phyloP scores from a whole-genome alignment of 2,113 vertebrate species.

The Tetrao urogallus region DNA sequence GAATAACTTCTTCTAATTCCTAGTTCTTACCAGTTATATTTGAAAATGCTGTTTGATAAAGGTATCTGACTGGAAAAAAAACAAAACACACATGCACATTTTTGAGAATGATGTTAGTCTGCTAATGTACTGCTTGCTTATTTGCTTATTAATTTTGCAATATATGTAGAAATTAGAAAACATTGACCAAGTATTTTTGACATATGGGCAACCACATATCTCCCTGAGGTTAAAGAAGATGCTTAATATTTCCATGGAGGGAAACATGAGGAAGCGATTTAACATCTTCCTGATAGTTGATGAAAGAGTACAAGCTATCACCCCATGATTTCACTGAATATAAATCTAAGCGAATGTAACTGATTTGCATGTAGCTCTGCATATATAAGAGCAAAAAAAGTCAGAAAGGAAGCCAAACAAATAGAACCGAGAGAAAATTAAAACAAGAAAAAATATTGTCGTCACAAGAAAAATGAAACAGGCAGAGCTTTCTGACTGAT shows the following conservation, averaged over 20 bases:
- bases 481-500: conserved; percentile 31
- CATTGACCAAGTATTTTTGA: background rate
- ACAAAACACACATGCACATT: no score
- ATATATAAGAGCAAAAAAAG: background rate
- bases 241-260: background rate
- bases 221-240: background rate
- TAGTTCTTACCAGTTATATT: background rate
- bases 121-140: background rate
- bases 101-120: background rate
- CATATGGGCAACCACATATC: background rate
- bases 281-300: background rate
- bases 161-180: background rate
- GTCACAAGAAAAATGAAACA: background rate
- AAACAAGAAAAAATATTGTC: background rate
- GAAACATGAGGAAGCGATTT: background rate
- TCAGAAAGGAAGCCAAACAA: conserved; percentile 2
- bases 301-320: background rate
- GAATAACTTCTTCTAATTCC: conserved; percentile 10
- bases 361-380: background rate
- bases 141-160: background rate
- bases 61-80: background rate
- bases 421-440: background rate
- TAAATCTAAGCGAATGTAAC: background rate
- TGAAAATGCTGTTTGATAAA: conserved; percentile 23
- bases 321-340: background rate